A percentile compares a stretch with the other conserved stretches of the same genome.
phyloP scores from a whole-genome alignment of 2,113 vertebrate genomes.

The Hemichromis elongatus region DNA sequence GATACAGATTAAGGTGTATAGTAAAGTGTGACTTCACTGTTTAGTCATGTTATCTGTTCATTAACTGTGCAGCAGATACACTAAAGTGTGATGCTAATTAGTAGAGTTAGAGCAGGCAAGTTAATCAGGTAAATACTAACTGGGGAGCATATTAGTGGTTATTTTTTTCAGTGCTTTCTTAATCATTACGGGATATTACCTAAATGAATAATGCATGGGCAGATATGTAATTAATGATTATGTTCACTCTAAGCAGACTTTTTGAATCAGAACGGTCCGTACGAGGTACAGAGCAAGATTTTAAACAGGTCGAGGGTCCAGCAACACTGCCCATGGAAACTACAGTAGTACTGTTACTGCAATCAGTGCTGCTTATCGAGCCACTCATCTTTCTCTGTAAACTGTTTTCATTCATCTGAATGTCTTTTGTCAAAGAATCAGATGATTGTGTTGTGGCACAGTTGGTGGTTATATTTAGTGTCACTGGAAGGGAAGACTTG shows the following conservation, averaged over 20 bases:
- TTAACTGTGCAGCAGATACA: background rate
- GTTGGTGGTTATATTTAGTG: slow-evolving; percentile 26
- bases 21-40: background rate
- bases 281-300: background rate
- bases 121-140: background rate
- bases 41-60: background rate
- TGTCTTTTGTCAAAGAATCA: background rate
- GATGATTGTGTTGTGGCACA: background rate
- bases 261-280: background rate
- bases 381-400: background rate
- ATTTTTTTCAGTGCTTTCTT: background rate
- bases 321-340: background rate
- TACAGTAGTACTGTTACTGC: background rate
- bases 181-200: background rate
- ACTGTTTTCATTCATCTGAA: background rate
- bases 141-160: background rate
- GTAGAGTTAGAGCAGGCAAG: background rate
- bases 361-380: background rate
- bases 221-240: background rate
- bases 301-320: background rate
- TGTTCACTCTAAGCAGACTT: background rate
- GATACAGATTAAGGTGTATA: background rate
- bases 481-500: background rate
- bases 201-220: background rate
- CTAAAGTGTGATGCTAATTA: background rate